Conservation (phyloP, 1,140 invertebrate species). For the Trachymyrmex septentrionalis region DNA sequence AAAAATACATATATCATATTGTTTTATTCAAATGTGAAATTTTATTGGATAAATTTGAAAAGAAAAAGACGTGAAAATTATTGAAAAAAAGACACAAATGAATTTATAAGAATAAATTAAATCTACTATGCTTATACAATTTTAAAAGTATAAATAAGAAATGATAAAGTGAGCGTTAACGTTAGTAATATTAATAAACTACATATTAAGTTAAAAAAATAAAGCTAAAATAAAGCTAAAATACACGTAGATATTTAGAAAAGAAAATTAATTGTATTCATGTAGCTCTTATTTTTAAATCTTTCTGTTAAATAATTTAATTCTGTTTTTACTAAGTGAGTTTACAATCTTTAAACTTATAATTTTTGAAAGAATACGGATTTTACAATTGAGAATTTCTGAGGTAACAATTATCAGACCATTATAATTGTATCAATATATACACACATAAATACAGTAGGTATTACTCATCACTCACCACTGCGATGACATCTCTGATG, state of each 20-base stretch:
- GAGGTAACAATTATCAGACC: background rate
- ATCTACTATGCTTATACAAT: background rate
- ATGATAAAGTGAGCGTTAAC: background rate
- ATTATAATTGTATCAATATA: background rate
- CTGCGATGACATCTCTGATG: background rate
- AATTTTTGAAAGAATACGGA: too few relatives aligned
- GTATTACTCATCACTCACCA: background rate
- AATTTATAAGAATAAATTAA: background rate
- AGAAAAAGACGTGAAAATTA: background rate
- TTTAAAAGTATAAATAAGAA: background rate
- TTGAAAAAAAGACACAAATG: background rate
- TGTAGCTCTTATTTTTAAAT: background rate
- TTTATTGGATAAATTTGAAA: background rate
- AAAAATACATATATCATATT: background rate
- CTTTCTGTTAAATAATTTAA: background rate
- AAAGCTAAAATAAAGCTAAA: background rate
- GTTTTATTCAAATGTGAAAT: background rate
- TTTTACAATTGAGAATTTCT: background rate
- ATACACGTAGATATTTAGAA: background rate
- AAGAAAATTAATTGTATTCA: background rate
- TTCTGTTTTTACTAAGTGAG: background rate
- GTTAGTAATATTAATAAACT: background rate
- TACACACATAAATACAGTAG: background rate
- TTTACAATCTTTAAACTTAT: too few relatives aligned
- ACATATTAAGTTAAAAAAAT: background rate